A percentile compares a stretch with the other conserved stretches of the same genome.
These are phyloP conservation scores for Orchesella cincta DNA, from an alignment of 1,140 invertebrate genomes.

Conservation along the genomic window DNA sequence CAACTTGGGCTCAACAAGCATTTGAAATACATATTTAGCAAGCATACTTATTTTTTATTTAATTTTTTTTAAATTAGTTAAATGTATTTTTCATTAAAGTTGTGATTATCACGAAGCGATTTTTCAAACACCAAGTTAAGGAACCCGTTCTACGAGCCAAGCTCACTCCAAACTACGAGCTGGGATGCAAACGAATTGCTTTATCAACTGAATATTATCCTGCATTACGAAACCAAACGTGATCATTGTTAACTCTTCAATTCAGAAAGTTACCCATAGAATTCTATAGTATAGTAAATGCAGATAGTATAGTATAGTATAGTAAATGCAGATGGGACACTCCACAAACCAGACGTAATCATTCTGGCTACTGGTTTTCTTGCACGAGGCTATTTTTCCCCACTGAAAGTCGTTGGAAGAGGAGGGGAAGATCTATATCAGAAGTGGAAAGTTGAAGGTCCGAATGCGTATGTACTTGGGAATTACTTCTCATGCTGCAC, in stretches of 20 bases:
- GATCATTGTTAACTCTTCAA: slow-evolving; percentile 16
- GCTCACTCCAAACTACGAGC: slow-evolving; percentile 39
- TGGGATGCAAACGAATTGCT: slow-evolving; percentile 42
- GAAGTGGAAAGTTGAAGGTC: slow-evolving; percentile 19
- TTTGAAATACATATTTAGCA: too few species aligned
- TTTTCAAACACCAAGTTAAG: too few species aligned
- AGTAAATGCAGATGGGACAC: slow-evolving; percentile 24
- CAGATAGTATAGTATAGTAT: slow-evolving; percentile 25
- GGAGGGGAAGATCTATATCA: slow-evolving; percentile 17
- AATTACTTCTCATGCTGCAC: not conserved
- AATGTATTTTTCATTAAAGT: too few species aligned
- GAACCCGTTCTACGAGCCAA: slow-evolving; percentile 20
- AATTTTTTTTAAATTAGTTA: too few species aligned
- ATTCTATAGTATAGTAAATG: too few species aligned
- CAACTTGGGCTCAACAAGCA: too few species aligned
- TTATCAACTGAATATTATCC: slow-evolving; percentile 31
- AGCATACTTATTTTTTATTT: too few species aligned
- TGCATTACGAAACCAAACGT: slow-evolving; percentile 34
- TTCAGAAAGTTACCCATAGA: slow-evolving; percentile 31
- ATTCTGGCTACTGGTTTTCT: slow-evolving; percentile 39
- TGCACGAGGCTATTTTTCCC: slow-evolving; percentile 37
- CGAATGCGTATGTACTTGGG: slow-evolving; percentile 26
- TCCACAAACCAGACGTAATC: slow-evolving; percentile 35
- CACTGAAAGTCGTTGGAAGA: slow-evolving; percentile 30
- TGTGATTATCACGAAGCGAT: too few species aligned